These are phyloP conservation scores for Apodemus agrarius DNA, from an alignment of 2,797 vertebrate species.

Conservation along the genomic window DNA sequence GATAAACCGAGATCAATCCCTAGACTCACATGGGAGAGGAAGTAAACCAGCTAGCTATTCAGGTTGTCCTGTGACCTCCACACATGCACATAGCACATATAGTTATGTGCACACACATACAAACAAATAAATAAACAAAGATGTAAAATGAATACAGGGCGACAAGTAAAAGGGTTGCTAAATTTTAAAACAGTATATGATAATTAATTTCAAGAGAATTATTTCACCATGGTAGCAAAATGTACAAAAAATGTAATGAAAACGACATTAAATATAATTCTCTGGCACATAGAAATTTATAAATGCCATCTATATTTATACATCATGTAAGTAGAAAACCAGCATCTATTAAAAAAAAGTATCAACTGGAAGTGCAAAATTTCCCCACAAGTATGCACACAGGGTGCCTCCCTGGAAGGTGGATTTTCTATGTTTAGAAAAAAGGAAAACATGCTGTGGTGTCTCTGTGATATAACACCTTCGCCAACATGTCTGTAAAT, in stretches of 20 bases:
- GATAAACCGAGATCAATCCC: background rate
- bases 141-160: background rate
- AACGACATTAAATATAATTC: conserved; percentile 63
- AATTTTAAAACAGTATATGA: background rate
- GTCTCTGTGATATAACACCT: background rate
- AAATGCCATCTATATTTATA: conserved; percentile 51
- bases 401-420: background rate
- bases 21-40: background rate
- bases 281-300: conserved; percentile 6
- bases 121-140: background rate
- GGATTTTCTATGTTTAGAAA: background rate
- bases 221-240: conserved; percentile 60
- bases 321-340: conserved; percentile 1
- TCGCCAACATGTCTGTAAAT: background rate
- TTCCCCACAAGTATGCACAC: background rate
- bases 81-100: no score
- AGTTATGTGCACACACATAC: no score
- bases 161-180: background rate
- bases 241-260: conserved; percentile 55
- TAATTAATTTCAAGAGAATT: conserved; percentile 72
- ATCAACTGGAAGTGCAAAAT: background rate
- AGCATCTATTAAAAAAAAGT: background rate
- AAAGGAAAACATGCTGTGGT: background rate
- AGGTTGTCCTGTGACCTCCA: background rate
- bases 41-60: background rate